Evolutionary conservation across 2,888 invertebrate species (phyloP).

Genomic region (Euzophera pinguis): DNA sequence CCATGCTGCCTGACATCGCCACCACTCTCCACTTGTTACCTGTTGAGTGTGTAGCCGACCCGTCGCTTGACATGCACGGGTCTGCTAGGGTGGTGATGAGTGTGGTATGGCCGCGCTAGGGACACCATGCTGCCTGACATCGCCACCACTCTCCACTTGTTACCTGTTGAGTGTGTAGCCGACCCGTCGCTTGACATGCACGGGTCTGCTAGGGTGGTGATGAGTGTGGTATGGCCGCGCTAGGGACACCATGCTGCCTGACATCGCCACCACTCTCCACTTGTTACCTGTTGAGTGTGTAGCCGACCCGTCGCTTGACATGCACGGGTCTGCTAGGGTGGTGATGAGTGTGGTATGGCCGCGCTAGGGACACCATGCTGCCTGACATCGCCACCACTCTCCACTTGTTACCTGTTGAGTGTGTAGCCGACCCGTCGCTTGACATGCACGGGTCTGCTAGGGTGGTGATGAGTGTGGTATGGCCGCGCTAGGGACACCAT

Average conservation of each 20-base stretch:
- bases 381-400: conserved; percentile 80
- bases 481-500: conserved; percentile 76
- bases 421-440: conserved; percentile 67
- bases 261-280: too few species aligned
- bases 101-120: conserved; percentile 62
- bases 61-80: conserved; percentile 61
- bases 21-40: too few species aligned
- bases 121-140: conserved; percentile 80
- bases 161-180: conserved; percentile 67
- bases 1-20: conserved; percentile 78
- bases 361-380: conserved; percentile 77
- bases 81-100: conserved; percentile 42
- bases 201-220: conserved; percentile 48
- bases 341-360: conserved; percentile 44
- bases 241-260: conserved; percentile 79
- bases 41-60: conserved; percentile 65
- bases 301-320: conserved; percentile 62
- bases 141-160: too few species aligned
- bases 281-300: too few species aligned
- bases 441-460: conserved; percentile 53
- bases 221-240: conserved; percentile 56
- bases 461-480: conserved; percentile 39
- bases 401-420: too few species aligned
- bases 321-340: conserved; percentile 53
- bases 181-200: conserved; percentile 60